Evolutionary conservation across 2,888 invertebrate species (phyloP), one percentile per base, ranked within the genome.

Genomic region (Adelphocoris suturalis): DNA sequence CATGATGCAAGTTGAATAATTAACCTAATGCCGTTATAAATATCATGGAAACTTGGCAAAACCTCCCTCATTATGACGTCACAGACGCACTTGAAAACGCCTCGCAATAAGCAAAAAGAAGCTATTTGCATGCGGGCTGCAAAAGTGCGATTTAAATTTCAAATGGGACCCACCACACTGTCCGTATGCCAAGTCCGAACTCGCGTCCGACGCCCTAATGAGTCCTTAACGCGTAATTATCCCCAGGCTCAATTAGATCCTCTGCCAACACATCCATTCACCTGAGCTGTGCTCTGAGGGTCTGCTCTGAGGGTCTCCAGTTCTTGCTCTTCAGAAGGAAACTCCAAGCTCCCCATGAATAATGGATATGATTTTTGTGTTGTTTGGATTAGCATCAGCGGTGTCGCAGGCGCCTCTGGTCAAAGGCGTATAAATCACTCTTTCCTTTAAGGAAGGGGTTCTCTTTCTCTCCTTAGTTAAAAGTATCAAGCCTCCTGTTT

Each of bases 331-430:
- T 46, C 46, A 14, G 16, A 19, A 75, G 14, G 78, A 46, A 46
- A 37, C 3, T 0, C 61, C 52, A 57, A n/a, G 23, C 37, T 12
- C 4, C 28, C 75, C 86, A 86, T 86, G 86, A 86, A 86, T 86
- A 86, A 86, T 86, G 86, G 86, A 86, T 75, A 86, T 86, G 86
- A 86, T 75, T 86, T 86, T 75, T 86, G 75, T 86, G 86, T 86
- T 82, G 68, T 86, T 86, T 75, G 86, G 86, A 86, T 86, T 86
- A 86, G 86, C 86, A 48, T 86, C 46, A 75, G 86, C 86, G 48
- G 86, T 68, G 86, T 75, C 75, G 75, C 47, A 86, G 86, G 86
- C 86, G 86, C 86, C 86, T 86, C 47, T 52, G 82, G 82, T 82
- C 82, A 82, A 82, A 48, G 75, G 14, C 47, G 23, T 86, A 86